Percentiles rank a stretch among this genome's conserved stretches.
Conservation (phyloP, 64 coral and sea anemone genomes). For the Dendrophyllia cribrosa region DNA sequence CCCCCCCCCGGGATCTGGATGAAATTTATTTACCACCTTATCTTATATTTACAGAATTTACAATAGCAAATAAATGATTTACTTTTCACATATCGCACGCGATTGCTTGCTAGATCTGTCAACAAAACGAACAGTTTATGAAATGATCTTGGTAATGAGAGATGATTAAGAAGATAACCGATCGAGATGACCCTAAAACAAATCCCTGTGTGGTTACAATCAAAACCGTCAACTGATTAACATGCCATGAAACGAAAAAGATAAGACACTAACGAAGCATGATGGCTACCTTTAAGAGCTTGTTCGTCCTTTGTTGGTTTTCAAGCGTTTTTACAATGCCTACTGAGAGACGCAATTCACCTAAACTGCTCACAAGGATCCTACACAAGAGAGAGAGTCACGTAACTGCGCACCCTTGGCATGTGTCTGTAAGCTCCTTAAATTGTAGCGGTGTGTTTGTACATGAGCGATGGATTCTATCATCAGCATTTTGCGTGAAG, state of each 20-base stretch:
- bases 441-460: conserved; percentile 82
- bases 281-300: not conserved
- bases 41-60: too few relatives aligned
- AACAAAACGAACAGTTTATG: not conserved
- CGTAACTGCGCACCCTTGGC: conserved; percentile 59
- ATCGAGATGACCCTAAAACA: not conserved
- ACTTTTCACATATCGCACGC: not conserved
- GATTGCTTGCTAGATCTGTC: not conserved
- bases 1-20: too few relatives aligned
- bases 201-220: too few relatives aligned
- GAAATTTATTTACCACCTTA: too few relatives aligned
- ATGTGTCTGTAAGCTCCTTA: conserved; percentile 68
- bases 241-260: not conserved
- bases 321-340: not conserved
- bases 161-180: not conserved
- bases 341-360: too few relatives aligned
- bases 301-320: not conserved
- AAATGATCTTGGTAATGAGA: conserved; percentile 30
- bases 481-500: conserved; percentile 59
- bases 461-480: conserved; percentile 68
- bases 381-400: conserved; percentile 24
- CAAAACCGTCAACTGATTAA: not conserved
- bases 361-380: not conserved
- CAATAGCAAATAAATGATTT: too few relatives aligned
- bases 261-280: not conserved